These are phyloP conservation scores for Plagiodera versicolora DNA, from an alignment of 2,888 invertebrate species.

Conservation along the genomic window DNA sequence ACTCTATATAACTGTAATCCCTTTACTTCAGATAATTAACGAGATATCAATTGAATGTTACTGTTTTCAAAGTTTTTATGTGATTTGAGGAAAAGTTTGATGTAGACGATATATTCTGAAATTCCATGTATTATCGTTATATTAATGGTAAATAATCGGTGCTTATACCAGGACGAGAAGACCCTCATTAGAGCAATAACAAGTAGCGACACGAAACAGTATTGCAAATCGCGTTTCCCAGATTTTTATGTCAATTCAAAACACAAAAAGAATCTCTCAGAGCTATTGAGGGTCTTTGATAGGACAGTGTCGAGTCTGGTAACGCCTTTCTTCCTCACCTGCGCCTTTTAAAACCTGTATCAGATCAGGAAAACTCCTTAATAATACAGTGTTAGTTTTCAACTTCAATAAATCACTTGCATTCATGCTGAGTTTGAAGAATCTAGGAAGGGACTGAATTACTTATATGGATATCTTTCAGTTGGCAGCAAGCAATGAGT, in stretches of 20 bases:
- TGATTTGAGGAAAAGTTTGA: constrained; percentile 47
- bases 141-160: constrained; percentile 48
- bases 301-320: constrained; percentile 9
- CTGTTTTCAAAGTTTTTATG: constrained; percentile 55
- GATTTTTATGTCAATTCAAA: neutral
- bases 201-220: too few relatives aligned
- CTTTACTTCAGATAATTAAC: constrained; percentile 35
- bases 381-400: neutral
- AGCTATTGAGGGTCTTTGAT: neutral
- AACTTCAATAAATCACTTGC: neutral
- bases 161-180: constrained; percentile 40
- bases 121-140: constrained; percentile 30
- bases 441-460: too few relatives aligned
- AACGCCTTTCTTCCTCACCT: constrained; percentile 35
- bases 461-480: too few relatives aligned
- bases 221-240: too few relatives aligned
- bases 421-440: neutral
- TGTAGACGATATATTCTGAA: constrained; percentile 46
- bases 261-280: neutral
- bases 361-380: constrained; percentile 4
- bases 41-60: constrained; percentile 54
- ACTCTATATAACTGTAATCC: constrained; percentile 33
- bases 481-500: too few relatives aligned
- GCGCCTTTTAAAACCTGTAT: constrained; percentile 32
- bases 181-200: constrained; percentile 2